These are phyloP conservation scores for Prolemur simus DNA, from an alignment of 2,113 vertebrate species.

Conservation along the genomic window DNA sequence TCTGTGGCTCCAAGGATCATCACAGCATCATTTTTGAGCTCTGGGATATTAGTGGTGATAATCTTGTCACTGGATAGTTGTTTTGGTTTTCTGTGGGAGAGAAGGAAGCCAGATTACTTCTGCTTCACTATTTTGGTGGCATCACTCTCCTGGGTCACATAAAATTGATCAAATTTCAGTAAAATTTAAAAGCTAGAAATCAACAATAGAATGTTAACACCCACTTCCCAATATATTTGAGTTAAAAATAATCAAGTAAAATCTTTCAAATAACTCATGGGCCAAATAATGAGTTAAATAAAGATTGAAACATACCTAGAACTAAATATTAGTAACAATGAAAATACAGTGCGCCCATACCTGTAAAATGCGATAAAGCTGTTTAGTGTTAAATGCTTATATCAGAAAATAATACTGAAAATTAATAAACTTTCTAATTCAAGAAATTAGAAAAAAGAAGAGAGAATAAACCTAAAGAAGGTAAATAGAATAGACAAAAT, in stretches of 20 bases:
- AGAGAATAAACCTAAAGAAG: neutral
- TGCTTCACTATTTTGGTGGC: neutral
- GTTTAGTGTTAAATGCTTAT: neutral
- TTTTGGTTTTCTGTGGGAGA: neutral
- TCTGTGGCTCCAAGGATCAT: neutral
- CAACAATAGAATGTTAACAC: neutral
- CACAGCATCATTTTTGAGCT: neutral
- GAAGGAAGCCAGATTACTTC: neutral
- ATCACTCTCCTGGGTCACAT: neutral
- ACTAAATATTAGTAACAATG: neutral
- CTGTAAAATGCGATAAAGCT: neutral
- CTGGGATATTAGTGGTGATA: neutral
- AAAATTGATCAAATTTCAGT: neutral
- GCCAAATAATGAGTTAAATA: neutral
- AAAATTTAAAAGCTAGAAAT: conserved; percentile 5
- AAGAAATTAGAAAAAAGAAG: neutral
- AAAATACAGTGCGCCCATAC: neutral
- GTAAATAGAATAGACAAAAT: neutral
- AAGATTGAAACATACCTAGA: neutral
- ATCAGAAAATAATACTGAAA: neutral
- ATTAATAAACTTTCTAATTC: neutral
- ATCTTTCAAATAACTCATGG: neutral
- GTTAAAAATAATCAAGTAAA: neutral
- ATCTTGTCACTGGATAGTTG: neutral
- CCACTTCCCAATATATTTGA: neutral